Conservation (phyloP, 2,797 vertebrate genomes). For the Helarctos malayanus region DNA sequence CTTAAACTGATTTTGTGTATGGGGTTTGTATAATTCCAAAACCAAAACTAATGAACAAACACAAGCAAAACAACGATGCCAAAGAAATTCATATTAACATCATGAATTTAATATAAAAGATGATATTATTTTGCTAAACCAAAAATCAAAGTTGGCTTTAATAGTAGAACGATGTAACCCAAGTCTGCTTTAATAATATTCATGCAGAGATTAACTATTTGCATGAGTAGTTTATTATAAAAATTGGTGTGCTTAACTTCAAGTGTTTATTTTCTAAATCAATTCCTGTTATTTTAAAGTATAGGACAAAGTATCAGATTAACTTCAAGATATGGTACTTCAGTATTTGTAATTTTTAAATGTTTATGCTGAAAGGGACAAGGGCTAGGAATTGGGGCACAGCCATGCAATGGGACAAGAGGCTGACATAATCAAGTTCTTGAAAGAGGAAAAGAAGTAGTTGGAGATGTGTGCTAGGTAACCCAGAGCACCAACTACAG, state of each 20-base stretch:
- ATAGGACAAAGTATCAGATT: not conserved
- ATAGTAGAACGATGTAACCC: not conserved
- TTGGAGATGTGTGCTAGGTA: not conserved
- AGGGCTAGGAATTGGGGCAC: not conserved
- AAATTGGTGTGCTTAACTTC: not conserved
- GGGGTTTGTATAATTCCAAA: not conserved
- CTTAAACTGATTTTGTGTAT: not conserved
- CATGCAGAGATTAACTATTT: not conserved
- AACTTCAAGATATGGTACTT: not conserved
- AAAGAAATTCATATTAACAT: not conserved
- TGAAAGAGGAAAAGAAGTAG: not conserved
- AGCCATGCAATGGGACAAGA: not conserved
- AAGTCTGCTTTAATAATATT: not conserved
- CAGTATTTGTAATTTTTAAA: not conserved
- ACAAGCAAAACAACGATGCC: not conserved
- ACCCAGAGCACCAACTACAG: not conserved
- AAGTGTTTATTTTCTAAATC: not conserved
- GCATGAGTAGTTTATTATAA: not conserved
- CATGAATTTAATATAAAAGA: not conserved
- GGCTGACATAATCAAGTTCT: not conserved
- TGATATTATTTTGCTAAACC: not conserved
- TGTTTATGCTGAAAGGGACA: not conserved
- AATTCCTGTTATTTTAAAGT: slow-evolving; percentile 3
- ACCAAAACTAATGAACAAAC: not conserved
- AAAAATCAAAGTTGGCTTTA: slow-evolving; percentile 32